phyloP scores from a whole-genome alignment of 1,140 invertebrate genomes.

The Caenorhabditis elegans region WBcel235 BX284605.5:5530501-5531000 shows the following conservation, averaged over 20 bases:
- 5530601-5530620: neutral
- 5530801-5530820: neutral
- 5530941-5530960: constrained; percentile 32
- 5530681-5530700: neutral
- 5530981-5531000: constrained; percentile 33
- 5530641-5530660: constrained; percentile 5
- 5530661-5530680: neutral
- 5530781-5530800: neutral
- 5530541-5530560: neutral
- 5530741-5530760: neutral
- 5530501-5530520: neutral
- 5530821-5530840: too few species aligned
- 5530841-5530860: too few species aligned
- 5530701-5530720: too few species aligned
- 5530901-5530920: constrained; percentile 25
- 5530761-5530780: neutral
- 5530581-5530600: too few species aligned
- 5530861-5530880: constrained; percentile 20
- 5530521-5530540: neutral
- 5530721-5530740: neutral
- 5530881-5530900: constrained; percentile 36
- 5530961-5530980: constrained; percentile 31
- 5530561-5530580: neutral
- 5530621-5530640: constrained; percentile 24
- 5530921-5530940: constrained; percentile 37